Conservation (phyloP, 2,888 invertebrate species). For the Cyaniris semiargus region DNA sequence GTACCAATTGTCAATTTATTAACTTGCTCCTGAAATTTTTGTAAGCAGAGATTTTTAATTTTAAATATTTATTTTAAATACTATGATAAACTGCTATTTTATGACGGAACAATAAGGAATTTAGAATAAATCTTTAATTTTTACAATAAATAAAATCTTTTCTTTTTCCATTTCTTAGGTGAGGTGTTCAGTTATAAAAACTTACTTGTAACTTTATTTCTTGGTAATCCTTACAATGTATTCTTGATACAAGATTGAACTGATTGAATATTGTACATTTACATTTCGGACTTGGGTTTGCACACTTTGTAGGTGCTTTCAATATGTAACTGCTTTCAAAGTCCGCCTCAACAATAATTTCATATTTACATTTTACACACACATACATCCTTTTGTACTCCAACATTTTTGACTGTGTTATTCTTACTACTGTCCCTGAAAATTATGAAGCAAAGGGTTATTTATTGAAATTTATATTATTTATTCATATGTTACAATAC, state of each 20-base stretch:
- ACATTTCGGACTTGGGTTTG: slow-evolving; percentile 76
- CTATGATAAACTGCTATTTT: too few relatives aligned
- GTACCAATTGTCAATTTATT: slow-evolving; percentile 85
- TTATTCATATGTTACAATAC: too few relatives aligned
- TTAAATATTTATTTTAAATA: neutral
- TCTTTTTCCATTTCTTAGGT: too few relatives aligned
- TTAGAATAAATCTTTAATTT: too few relatives aligned
- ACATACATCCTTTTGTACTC: slow-evolving; percentile 87
- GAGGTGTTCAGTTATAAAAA: neutral
- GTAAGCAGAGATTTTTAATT: neutral
- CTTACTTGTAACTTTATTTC: slow-evolving; percentile 90
- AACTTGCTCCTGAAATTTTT: slow-evolving; percentile 84
- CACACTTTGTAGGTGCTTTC: slow-evolving; percentile 79
- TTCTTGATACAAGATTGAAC: slow-evolving; percentile 78
- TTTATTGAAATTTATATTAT: neutral
- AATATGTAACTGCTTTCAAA: slow-evolving; percentile 84
- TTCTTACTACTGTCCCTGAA: slow-evolving; percentile 88
- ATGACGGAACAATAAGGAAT: too few relatives aligned
- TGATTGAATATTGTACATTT: slow-evolving; percentile 77
- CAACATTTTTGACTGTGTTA: slow-evolving; percentile 86
- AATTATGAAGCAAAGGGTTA: neutral
- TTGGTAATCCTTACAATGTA: slow-evolving; percentile 89
- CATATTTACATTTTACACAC: slow-evolving; percentile 88
- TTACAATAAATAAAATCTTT: too few relatives aligned
- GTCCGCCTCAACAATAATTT: slow-evolving; percentile 83